phyloP scores from a whole-genome alignment of 1,140 invertebrate species.

The Leptopilina clavipes region DNA sequence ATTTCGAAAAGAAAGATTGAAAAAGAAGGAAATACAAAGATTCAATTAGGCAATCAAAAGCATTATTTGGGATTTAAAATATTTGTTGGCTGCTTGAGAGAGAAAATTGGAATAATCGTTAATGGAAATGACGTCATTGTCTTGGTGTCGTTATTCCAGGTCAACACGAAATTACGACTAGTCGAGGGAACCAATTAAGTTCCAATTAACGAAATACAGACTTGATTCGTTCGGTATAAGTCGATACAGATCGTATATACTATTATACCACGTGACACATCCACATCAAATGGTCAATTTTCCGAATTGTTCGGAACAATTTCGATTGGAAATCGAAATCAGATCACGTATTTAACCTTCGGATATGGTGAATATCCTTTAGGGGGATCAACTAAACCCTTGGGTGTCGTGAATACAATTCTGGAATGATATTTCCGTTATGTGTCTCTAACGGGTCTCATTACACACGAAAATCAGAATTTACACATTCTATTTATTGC shows the following conservation, averaged over 20 bases:
- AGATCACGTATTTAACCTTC: constrained; percentile 3
- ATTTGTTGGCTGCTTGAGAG: neutral
- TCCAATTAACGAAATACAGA: constrained; percentile 48
- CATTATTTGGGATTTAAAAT: neutral
- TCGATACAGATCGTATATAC: neutral
- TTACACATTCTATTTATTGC: too few species aligned
- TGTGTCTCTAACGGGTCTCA: constrained; percentile 39
- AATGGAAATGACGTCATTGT: constrained; percentile 50
- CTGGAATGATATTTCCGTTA: constrained; percentile 31
- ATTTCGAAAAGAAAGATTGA: too few species aligned
- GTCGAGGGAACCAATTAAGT: constrained; percentile 50
- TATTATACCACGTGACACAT: neutral
- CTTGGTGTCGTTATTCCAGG: constrained; percentile 33
- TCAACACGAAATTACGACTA: constrained; percentile 45
- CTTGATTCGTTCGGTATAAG: neutral
- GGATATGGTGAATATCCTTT: constrained; percentile 16
- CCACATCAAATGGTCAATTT: constrained; percentile 25
- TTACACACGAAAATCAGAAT: neutral
- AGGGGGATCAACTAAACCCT: neutral
- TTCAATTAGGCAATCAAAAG: neutral
- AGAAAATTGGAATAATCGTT: constrained; percentile 40
- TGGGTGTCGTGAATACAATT: constrained; percentile 24
- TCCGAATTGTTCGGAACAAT: constrained; percentile 30
- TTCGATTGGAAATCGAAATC: constrained; percentile 34
- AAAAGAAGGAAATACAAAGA: neutral